A percentile compares a stretch with the other conserved stretches of the same genome.
These are phyloP conservation scores for Holacanthus passer DNA, from an alignment of 2,113 vertebrate genomes.

Conservation along the genomic window DNA sequence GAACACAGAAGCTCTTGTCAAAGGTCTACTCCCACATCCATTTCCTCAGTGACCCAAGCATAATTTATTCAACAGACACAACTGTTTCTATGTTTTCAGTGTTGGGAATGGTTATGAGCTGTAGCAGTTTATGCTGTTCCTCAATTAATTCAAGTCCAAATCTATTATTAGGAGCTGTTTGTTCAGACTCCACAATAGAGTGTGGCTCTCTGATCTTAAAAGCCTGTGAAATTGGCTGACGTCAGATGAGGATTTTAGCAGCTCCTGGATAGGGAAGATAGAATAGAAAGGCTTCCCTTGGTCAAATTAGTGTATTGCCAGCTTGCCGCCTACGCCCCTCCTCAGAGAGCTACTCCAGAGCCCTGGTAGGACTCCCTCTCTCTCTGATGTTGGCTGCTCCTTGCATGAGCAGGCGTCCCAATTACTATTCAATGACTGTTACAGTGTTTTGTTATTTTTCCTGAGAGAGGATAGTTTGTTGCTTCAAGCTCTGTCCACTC, in stretches of 20 bases:
- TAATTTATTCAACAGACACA: constrained; percentile 65
- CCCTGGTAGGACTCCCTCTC: constrained; percentile 35
- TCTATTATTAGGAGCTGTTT: constrained; percentile 23
- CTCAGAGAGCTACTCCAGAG: constrained; percentile 59
- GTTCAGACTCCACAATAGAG: constrained; percentile 18
- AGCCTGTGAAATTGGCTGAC: constrained; percentile 24
- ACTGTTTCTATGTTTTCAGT: constrained; percentile 38
- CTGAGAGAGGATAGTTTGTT: constrained; percentile 13
- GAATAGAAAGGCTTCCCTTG: constrained; percentile 51
- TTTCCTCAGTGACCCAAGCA: constrained; percentile 39
- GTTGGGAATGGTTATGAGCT: constrained; percentile 11
- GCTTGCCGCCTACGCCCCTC: constrained; percentile 56
- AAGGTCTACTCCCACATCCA: constrained; percentile 57
- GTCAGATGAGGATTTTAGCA: constrained; percentile 51
- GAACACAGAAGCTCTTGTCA: constrained; percentile 47
- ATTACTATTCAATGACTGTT: constrained; percentile 47
- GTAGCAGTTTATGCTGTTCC: constrained; percentile 6
- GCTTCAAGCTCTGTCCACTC: neutral
- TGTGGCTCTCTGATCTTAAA: constrained; percentile 29
- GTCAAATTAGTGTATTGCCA: constrained; percentile 71
- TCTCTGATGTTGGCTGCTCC: constrained; percentile 58
- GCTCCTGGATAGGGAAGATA: constrained; percentile 42
- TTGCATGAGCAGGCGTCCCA: constrained; percentile 45
- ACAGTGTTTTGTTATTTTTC: constrained; percentile 28
- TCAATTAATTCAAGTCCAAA: constrained; percentile 32